These are phyloP conservation scores for Steinernema scapterisci DNA, from an alignment of 2,888 invertebrate species.

Conservation along the genomic window DNA sequence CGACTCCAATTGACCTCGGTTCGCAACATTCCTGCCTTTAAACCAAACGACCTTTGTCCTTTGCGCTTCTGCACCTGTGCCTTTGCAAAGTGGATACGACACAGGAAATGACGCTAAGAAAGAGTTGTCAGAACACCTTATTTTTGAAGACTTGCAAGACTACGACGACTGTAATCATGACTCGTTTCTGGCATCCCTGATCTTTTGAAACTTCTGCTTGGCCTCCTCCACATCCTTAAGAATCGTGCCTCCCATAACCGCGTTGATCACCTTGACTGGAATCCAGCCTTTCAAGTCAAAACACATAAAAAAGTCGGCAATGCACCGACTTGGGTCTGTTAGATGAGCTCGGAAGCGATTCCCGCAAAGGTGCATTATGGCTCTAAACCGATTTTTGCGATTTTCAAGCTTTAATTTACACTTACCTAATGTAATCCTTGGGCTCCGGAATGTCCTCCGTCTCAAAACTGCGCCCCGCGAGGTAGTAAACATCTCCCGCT, in stretches of 20 bases:
- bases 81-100: too few species aligned
- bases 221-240: constrained; percentile 37
- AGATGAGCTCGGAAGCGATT: constrained; percentile 35
- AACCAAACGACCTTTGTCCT: too few species aligned
- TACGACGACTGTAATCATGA: too few species aligned
- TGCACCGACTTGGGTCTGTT: constrained; percentile 19
- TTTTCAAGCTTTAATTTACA: not conserved
- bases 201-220: constrained; percentile 12
- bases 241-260: constrained; percentile 39
- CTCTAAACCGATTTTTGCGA: not conserved
- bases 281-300: constrained; percentile 38
- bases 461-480: constrained; percentile 46
- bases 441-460: constrained; percentile 41
- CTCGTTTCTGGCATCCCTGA: not conserved
- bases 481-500: constrained; percentile 35
- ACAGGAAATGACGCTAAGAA: too few species aligned
- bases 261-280: constrained; percentile 38
- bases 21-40: too few species aligned
- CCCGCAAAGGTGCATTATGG: constrained; percentile 35
- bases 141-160: too few species aligned
- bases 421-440: constrained; percentile 45
- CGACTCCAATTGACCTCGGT: too few species aligned
- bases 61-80: too few species aligned
- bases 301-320: constrained; percentile 37
- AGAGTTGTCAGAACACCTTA: too few species aligned